phyloP scores from a whole-genome alignment of 2,888 invertebrate species.

The Drosophila antonietae region DNA sequence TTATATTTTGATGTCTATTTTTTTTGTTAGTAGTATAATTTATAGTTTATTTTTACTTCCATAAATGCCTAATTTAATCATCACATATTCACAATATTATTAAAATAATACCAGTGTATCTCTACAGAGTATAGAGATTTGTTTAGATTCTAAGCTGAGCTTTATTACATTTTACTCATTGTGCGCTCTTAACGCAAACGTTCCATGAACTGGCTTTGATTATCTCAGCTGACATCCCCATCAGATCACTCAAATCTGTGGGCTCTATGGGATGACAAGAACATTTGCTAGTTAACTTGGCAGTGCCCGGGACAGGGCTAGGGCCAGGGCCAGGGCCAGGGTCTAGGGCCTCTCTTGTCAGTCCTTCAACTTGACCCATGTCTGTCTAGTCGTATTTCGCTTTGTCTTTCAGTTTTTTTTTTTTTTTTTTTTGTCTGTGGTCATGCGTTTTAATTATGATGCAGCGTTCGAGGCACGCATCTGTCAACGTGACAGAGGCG shows the following conservation, averaged over 20 bases:
- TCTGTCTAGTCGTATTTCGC: constrained; percentile 40
- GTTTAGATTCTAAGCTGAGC: background rate
- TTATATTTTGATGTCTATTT: too few species aligned
- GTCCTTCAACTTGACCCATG: constrained; percentile 76
- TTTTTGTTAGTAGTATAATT: too few species aligned
- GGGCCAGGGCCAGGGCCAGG: background rate
- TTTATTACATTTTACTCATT: background rate
- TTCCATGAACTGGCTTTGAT: constrained; percentile 40
- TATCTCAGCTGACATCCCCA: constrained; percentile 25
- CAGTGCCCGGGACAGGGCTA: background rate
- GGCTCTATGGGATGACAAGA: constrained; percentile 36
- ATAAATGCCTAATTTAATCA: too few species aligned
- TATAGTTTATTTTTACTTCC: too few species aligned
- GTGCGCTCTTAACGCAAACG: background rate
- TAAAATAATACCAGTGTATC: too few species aligned
- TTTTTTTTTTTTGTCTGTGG: constrained; percentile 38
- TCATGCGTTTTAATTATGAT: constrained; percentile 81
- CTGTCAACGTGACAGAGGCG: constrained; percentile 75
- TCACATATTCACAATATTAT: too few species aligned
- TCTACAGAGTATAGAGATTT: background rate
- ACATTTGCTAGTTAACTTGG: constrained; percentile 45
- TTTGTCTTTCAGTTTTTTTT: constrained; percentile 26
- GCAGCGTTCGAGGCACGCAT: constrained; percentile 71
- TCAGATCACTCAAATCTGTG: constrained; percentile 14
- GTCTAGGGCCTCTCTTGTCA: constrained; percentile 39